phyloP scores from a whole-genome alignment of 2,797 vertebrate genomes.

The Hybognathus amarus region DNA sequence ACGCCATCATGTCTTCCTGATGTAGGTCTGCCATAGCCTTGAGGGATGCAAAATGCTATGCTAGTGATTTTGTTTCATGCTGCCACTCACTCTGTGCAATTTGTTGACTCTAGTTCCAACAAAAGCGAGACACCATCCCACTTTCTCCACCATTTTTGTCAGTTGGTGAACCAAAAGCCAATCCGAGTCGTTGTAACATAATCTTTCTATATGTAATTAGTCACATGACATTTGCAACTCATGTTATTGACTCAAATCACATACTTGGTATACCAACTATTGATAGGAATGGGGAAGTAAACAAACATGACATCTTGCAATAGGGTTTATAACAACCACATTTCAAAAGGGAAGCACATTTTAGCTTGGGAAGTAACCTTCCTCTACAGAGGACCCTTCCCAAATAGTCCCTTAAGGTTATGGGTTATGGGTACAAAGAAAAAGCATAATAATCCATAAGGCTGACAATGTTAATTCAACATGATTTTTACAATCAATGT shows the following conservation, averaged over 20 bases:
- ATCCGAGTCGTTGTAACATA: neutral
- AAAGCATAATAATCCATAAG: too few species aligned
- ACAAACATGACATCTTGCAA: neutral
- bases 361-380: neutral
- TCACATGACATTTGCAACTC: neutral
- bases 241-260: neutral
- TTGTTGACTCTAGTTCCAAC: neutral
- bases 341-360: neutral
- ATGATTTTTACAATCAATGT: neutral
- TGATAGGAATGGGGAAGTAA: neutral
- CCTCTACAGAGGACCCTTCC: neutral
- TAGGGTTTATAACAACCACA: neutral
- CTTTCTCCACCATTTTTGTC: neutral
- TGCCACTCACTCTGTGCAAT: neutral
- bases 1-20: neutral
- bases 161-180: neutral
- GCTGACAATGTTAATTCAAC: neutral
- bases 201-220: neutral
- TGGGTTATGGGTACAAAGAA: neutral
- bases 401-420: too few species aligned
- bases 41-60: neutral
- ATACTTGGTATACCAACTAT: neutral
- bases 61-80: neutral
- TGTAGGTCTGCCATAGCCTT: too few species aligned
- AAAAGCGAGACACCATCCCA: neutral